Evolutionary conservation across 92 coral and sea anemone genomes (phyloP).

Genomic region (Ricordea florida): DNA sequence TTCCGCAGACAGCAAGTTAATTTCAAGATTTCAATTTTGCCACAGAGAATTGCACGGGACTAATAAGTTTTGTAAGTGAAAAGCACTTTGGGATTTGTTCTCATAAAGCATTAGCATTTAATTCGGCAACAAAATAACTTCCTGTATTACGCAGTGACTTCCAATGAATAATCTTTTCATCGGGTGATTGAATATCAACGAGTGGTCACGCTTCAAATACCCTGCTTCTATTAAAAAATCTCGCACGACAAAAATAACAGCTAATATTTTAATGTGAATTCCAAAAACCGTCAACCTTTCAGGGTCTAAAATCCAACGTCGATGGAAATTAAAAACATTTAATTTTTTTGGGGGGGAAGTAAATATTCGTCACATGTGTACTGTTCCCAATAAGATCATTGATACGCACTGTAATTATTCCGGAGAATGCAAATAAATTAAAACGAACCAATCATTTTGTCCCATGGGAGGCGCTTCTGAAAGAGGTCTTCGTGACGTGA

Average conservation of each 20-base stretch:
- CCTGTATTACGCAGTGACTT: conserved; percentile 13
- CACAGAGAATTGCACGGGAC: no score
- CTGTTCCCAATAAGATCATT: conserved; percentile 41
- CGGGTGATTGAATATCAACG: conserved; percentile 28
- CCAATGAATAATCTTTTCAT: conserved; percentile 14
- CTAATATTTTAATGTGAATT: no score
- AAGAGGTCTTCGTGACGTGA: conserved; percentile 53
- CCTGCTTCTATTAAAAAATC: no score
- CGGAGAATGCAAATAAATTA: conserved; percentile 41
- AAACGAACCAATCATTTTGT: conserved; percentile 69
- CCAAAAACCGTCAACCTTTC: no score
- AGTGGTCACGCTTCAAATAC: conserved; percentile 39
- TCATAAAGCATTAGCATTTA: no score
- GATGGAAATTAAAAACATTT: no score
- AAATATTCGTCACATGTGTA: conserved; percentile 43
- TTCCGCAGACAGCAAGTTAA: conserved; percentile 4
- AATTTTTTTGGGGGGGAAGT: not conserved
- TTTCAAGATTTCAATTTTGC: no score
- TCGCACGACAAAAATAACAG: no score
- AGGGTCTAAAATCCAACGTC: no score
- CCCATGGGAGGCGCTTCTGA: conserved; percentile 72
- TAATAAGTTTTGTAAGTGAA: no score
- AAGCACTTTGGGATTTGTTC: no score
- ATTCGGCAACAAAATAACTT: conserved; percentile 26
- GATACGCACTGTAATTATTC: conserved; percentile 65